These are phyloP conservation scores for Nemopilema nomurai DNA, from an alignment of 30 jellyfish, hydroid and myxozoan species.

Conservation along the genomic window DNA sequence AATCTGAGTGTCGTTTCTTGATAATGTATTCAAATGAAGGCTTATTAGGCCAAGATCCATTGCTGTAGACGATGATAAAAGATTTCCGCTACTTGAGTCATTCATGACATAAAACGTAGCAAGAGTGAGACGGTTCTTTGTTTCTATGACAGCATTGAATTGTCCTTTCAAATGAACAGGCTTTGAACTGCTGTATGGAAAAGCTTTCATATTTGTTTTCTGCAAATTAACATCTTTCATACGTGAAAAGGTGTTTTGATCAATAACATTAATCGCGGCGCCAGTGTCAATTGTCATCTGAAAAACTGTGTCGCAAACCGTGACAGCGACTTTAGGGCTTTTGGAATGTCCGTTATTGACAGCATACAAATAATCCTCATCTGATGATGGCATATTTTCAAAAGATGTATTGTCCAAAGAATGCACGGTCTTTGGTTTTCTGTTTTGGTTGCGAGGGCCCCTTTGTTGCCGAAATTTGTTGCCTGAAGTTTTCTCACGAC, in stretches of 20 bases:
- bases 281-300: slow-evolving; percentile 34
- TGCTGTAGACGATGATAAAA: slow-evolving; percentile 19
- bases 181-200: slow-evolving; percentile 4
- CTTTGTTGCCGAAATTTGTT: too few species aligned
- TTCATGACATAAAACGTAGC: slow-evolving; percentile 38
- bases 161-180: slow-evolving; percentile 31
- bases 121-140: slow-evolving; percentile 3
- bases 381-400: slow-evolving; percentile 10
- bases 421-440: slow-evolving; percentile 1
- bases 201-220: slow-evolving; percentile 19
- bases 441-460: neutral
- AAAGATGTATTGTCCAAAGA: neutral
- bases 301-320: slow-evolving; percentile 16
- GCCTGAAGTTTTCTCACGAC: neutral
- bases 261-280: slow-evolving; percentile 41
- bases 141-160: slow-evolving; percentile 22
- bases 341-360: neutral
- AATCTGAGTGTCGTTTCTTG: slow-evolving; percentile 14
- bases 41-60: slow-evolving; percentile 38
- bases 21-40: slow-evolving; percentile 19
- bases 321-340: slow-evolving; percentile 25
- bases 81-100: slow-evolving; percentile 22
- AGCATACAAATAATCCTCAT: slow-evolving; percentile 36
- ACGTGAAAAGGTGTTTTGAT: slow-evolving; percentile 1
- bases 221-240: slow-evolving; percentile 9